Evolutionary conservation across 2,888 invertebrate genomes (phyloP), one percentile per base, ranked within the genome.

Genomic region (Alcis repandata): DNA sequence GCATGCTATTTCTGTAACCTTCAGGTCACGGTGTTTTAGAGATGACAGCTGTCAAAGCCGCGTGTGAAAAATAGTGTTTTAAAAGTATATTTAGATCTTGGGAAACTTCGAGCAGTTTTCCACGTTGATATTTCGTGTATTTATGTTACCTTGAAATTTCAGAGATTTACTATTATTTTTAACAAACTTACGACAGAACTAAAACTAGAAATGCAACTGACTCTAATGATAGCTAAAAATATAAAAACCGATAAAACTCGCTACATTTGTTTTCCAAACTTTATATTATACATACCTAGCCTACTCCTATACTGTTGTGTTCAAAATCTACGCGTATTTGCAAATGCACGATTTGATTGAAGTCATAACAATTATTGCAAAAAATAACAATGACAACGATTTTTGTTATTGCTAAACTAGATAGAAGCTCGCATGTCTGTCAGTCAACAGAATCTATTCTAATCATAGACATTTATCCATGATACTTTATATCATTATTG

Each of bases 1-100:
- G 69, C 67, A 41, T 51, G 77, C 72, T 88, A 88, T 88, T 88
- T 86, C 75, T 59, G 82, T 78, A 59, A 68, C 69, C 69, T 68
- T 75, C 71, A 64, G 59, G 67, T 60, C 59, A 58, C 53, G 71
- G 73, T 72, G 73, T 72, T 71, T 72, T 58, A 68, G 74, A 71
- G 73, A 63, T 79, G 78, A 79, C 69, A 73, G 75, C 70, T 72
- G 69, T 70, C 66, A 67, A 58, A 67, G 57, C n/a, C 61, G 51
- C 38, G 19, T 7, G 45, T 64, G 53, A 61, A 64, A 67, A 59
- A 59, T 66, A 20, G 52, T 51, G 32, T 15, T 59, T 59, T 51
- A 11, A 40, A 20, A 17, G 46, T 61, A 61, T 57, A 57, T 33
- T 58, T 57, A 57, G 46, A 59, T n/a, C 9, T 48, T 48, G 10